phyloP scores from a whole-genome alignment of 2,797 vertebrate genomes.

The Helostoma temminkii region DNA sequence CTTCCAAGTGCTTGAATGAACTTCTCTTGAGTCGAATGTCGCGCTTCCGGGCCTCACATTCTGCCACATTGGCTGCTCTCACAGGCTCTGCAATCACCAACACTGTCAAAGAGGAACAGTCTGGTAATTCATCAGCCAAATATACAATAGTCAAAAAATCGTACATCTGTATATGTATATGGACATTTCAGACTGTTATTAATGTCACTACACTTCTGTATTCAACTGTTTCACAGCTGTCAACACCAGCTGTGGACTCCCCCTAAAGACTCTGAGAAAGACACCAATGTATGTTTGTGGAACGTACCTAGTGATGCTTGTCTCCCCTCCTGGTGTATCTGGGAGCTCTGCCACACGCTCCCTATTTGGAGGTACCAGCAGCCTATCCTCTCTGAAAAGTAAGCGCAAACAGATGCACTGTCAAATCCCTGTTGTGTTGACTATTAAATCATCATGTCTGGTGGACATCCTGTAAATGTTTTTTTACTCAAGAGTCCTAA shows the following conservation, averaged over 20 bases:
- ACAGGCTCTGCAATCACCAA: conserved; percentile 98
- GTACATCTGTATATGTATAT: neutral
- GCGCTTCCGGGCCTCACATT: conserved; percentile 96
- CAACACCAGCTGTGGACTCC: conserved; percentile 97
- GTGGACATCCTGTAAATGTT: neutral
- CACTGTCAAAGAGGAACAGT: conserved; percentile 97
- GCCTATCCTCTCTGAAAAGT: conserved; percentile 98
- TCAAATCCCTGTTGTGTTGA: conserved; percentile 7
- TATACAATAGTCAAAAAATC: neutral
- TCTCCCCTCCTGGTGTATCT: conserved; percentile 94
- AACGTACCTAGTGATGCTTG: conserved; percentile 95
- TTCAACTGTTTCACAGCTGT: conserved; percentile 80
- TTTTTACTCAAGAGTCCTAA: no score
- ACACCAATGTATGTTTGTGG: conserved; percentile 98
- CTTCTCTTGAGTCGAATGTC: conserved; percentile 98
- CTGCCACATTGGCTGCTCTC: conserved; percentile 95
- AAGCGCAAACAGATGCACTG: conserved; percentile 56
- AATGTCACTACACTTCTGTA: conserved; percentile 5
- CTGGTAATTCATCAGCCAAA: conserved; percentile 83
- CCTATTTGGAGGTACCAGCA: conserved; percentile 95
- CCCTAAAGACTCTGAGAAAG: conserved; percentile 94
- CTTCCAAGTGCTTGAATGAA: conserved; percentile 99
- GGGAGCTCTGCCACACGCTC: conserved; percentile 98
- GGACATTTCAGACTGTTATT: neutral
- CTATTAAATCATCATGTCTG: neutral